phyloP scores from a whole-genome alignment of 2,113 vertebrate species.

The Tragelaphus buxtoni region DNA sequence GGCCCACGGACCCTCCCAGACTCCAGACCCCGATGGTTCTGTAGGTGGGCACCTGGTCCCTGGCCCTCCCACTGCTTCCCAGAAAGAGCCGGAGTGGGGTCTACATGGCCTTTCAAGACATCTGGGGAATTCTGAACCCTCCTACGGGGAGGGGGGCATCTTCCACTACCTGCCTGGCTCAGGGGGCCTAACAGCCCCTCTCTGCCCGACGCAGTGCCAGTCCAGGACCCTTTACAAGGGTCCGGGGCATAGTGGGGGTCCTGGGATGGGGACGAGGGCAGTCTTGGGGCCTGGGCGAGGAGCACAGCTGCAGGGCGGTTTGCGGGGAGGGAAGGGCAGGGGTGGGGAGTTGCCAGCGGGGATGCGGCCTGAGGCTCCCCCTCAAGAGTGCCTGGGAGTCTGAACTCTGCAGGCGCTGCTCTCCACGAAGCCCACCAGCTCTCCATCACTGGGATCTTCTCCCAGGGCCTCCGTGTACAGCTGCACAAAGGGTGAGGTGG shows the following conservation, averaged over 20 bases:
- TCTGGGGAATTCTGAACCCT: neutral
- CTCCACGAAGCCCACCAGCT: neutral
- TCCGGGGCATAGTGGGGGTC: neutral
- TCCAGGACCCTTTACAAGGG: neutral
- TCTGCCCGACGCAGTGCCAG: rapidly evolving
- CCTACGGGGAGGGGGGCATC: rapidly evolving
- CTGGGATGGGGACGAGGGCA: neutral
- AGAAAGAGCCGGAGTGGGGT: neutral
- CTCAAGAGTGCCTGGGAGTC: neutral
- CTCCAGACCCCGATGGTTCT: neutral
- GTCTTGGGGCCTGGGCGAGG: neutral
- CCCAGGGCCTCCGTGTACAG: neutral
- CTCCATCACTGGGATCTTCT: neutral
- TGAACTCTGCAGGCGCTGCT: neutral
- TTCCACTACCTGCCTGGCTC: neutral
- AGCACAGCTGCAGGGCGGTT: neutral
- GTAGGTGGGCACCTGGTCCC: rapidly evolving
- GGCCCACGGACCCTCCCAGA: rapidly evolving
- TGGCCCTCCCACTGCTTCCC: neutral
- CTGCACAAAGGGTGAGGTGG: neutral
- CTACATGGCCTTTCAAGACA: neutral
- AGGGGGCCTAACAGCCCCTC: neutral
- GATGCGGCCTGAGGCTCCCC: neutral
- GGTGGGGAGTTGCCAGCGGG: rapidly evolving
- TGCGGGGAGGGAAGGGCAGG: neutral